Evolutionary conservation across 2,797 vertebrate genomes (phyloP), one percentile per base, ranked within the genome.

Genomic region (Enteromius viviparus): DNA sequence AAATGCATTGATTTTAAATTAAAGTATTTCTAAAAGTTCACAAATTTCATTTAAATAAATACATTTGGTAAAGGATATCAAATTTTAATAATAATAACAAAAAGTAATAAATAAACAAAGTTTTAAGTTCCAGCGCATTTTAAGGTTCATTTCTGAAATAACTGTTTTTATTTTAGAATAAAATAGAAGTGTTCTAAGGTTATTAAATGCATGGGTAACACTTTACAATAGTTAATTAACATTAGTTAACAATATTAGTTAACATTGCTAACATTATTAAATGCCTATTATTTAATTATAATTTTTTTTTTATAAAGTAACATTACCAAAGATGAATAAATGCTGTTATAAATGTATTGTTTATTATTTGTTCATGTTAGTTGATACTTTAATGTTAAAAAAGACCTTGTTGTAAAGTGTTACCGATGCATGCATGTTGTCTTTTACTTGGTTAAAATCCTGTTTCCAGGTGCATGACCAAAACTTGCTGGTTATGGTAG

Each of bases 41-140:
- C 29, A 74, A 55, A 60, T 26, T 26, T 14, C 6, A 26, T 60
- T 60, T 60, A 26, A 23, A 53, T 51, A 49, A 71, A 72, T 49
- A 72, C 23, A 51, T 62, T 6, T 62, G 23, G 14, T 6, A 26
- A 21, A 78, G n/a, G 47, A 68, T 21, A 65, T 68, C 32, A 55
- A 10, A 42, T 42, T 42, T 9, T 10, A 42, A 42, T 10, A 42
- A 42, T 42, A 40, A 9, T 40, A 42, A 40, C 6, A 3, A 47
- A 21, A n/a, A 40, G 40, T 42, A 42, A 42, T 42, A 42, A 21
- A 66, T 17, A 29, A 7, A 62, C 2, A 34, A 19, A 23, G 2
- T 47, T 19, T 78, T 26, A 69, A 29, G 65, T 9, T 40, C 49
- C 23, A 23, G 29, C 19, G 71, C 40, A n/a, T 80, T 71, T 80